A percentile compares a stretch with the other conserved stretches of the same genome.
These are phyloP conservation scores for Gambusia affinis DNA, from an alignment of 2,113 vertebrate species.

Conservation along the genomic window DNA sequence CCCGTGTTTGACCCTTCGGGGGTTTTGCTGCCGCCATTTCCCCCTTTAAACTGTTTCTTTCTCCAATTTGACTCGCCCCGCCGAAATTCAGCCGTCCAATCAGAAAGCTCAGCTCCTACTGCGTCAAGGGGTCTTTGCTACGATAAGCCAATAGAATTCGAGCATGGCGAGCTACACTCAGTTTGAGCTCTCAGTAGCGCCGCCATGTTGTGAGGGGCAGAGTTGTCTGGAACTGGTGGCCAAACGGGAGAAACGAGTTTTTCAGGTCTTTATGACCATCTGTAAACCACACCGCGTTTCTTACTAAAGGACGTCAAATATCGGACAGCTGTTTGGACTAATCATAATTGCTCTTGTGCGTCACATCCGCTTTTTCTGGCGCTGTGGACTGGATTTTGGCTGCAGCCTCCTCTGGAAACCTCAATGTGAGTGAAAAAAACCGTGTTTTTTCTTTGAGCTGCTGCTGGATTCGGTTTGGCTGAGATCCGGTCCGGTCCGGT, in stretches of 20 bases:
- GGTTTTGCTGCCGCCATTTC: constrained; percentile 13
- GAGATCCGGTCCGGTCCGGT: neutral
- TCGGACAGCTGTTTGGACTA: constrained; percentile 36
- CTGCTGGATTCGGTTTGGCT: too few relatives aligned
- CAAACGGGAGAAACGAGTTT: neutral
- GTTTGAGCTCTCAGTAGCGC: too few relatives aligned
- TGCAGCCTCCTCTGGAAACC: constrained; percentile 65
- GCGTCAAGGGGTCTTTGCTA: too few relatives aligned
- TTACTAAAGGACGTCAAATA: accelerated
- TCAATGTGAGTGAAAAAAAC: constrained; percentile 71
- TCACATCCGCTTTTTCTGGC: constrained; percentile 33
- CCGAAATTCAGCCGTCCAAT: constrained; percentile 23
- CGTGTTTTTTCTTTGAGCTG: neutral
- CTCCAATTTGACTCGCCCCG: neutral
- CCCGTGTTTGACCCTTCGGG: too few relatives aligned
- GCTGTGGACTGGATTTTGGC: constrained; percentile 47
- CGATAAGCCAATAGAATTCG: constrained; percentile 20
- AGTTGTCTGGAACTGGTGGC: neutral
- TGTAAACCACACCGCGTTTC: neutral
- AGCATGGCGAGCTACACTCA: neutral
- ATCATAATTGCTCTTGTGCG: neutral
- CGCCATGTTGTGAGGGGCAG: neutral
- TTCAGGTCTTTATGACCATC: too few relatives aligned
- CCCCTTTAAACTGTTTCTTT: constrained; percentile 46
- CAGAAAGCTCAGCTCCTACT: neutral